Percentiles rank a stretch among this genome's conserved stretches.
Evolutionary conservation across 2,888 invertebrate genomes (phyloP).

Genomic region (Cyclophora punctaria): DNA sequence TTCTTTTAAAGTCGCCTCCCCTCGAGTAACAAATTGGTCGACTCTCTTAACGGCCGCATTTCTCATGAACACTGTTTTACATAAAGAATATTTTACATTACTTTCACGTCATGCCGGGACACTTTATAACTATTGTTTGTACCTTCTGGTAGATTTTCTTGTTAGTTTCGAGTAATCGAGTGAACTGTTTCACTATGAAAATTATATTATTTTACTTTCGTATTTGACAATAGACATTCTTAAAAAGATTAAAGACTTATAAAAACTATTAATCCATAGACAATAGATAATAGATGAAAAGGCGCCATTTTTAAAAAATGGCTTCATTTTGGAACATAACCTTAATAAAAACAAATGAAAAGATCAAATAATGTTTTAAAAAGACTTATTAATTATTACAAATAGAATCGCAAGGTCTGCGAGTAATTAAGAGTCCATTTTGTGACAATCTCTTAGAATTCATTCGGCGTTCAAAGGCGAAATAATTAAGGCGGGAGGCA

Average conservation of each 20-base stretch:
- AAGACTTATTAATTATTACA: constrained; percentile 64
- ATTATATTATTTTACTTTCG: no score
- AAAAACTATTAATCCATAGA: no score
- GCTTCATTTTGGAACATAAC: neutral
- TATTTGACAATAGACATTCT: no score
- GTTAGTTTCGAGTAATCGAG: no score
- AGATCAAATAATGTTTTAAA: constrained; percentile 25
- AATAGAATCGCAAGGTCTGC: constrained; percentile 48
- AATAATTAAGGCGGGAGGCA: constrained; percentile 68
- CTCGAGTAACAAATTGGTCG: constrained; percentile 11
- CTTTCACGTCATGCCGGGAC: no score
- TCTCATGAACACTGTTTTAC: constrained; percentile 8
- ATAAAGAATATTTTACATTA: constrained; percentile 4
- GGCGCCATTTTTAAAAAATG: neutral
- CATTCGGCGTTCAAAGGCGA: constrained; percentile 65
- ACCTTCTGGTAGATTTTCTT: no score
- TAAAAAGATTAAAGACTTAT: no score
- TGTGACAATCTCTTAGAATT: constrained; percentile 70
- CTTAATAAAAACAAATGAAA: constrained; percentile 18
- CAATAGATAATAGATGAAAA: no score
- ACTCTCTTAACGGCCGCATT: constrained; percentile 11
- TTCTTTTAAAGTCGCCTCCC: constrained; percentile 9
- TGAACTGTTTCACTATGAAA: no score
- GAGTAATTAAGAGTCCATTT: constrained; percentile 71
- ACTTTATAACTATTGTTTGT: no score